Conservation (phyloP, 2,888 invertebrate genomes). For the Pandemis cinnamomeana region DNA sequence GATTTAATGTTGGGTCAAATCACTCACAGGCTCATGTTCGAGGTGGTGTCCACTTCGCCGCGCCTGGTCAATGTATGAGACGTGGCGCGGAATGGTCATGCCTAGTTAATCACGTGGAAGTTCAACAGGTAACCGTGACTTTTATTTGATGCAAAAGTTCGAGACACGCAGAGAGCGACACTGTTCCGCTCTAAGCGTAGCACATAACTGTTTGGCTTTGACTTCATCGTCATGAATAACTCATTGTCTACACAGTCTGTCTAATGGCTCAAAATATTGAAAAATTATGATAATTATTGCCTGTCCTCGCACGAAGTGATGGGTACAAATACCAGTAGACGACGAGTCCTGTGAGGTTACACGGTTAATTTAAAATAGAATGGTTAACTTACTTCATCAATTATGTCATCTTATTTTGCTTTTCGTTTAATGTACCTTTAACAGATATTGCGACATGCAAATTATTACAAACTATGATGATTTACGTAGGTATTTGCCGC, state of each 20-base stretch:
- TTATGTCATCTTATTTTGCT: neutral
- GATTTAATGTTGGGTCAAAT: constrained; percentile 12
- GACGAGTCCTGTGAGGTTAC: constrained; percentile 9
- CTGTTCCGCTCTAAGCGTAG: constrained; percentile 8
- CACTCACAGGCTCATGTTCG: constrained; percentile 37
- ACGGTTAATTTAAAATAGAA: neutral
- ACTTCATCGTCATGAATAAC: constrained; percentile 22
- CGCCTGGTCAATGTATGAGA: constrained; percentile 31
- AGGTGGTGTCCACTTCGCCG: constrained; percentile 17
- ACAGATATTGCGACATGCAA: neutral
- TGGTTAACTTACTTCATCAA: neutral
- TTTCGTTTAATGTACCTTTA: neutral
- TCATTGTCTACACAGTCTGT: constrained; percentile 22
- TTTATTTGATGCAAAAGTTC: constrained; percentile 19
- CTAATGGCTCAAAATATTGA: constrained; percentile 35
- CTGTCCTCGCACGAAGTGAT: constrained; percentile 18
- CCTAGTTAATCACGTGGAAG: constrained; percentile 15
- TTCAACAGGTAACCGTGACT: constrained; percentile 6
- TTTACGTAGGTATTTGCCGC: no score
- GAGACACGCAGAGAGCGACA: neutral
- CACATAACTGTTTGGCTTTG: constrained; percentile 28
- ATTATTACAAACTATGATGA: no score
- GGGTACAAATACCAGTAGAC: constrained; percentile 19
- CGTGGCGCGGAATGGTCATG: constrained; percentile 36
- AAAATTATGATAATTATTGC: constrained; percentile 36